Base-by-base conservation (phyloP, 2,888 invertebrate species). In the Rosalia funebris region DNA sequence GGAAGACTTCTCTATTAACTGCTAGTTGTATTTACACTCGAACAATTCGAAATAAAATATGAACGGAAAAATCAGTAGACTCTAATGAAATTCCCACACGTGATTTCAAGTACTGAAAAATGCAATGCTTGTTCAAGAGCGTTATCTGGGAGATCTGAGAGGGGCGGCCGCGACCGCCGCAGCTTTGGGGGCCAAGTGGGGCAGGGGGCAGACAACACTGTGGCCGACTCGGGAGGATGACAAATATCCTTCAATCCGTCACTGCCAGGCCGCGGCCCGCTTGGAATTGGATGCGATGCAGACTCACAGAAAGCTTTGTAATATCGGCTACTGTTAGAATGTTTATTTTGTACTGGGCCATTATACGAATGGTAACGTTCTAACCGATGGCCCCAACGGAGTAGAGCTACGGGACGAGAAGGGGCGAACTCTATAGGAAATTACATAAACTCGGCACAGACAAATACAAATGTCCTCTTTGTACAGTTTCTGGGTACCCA, bases 191-290 rank as follows among this genome's bases (percentile, higher is more conserved):
- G 62, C 62, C 66, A 60, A 66, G 59, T 60, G 69, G 75, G 76
- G 74, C 65, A 70, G 73, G 73, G 76, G 77, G 68, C 65, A 75
- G 78, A 78, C 78, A 75, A 82, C 82, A 79, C 77, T 80, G 81
- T 77, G 82, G 80, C 82, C 79, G 79, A 80, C 79, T 82, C 82
- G 82, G 82, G 82, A 85, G 86, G 87, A 88, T 88, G 88, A 88
- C 87, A 87, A 88, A 88, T 88, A 84, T 83, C 80, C 81, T 83
- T 81, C 87, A 85, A 88, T 88, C 85, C 86, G 87, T 88, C 88
- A 88, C 85, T 87, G 88, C 87, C 88, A 81, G 71, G 78, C 78
- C 77, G 79, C 78, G 80, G 82, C 79, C 80, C 80, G 80, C 80
- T 79, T 76, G 81, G 82, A 82, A 82, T 82, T 82, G 82, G 82